Evolutionary conservation across 1,140 invertebrate species (phyloP), one percentile per base, ranked within the genome.

Genomic region (Melitaea cinxia): DNA sequence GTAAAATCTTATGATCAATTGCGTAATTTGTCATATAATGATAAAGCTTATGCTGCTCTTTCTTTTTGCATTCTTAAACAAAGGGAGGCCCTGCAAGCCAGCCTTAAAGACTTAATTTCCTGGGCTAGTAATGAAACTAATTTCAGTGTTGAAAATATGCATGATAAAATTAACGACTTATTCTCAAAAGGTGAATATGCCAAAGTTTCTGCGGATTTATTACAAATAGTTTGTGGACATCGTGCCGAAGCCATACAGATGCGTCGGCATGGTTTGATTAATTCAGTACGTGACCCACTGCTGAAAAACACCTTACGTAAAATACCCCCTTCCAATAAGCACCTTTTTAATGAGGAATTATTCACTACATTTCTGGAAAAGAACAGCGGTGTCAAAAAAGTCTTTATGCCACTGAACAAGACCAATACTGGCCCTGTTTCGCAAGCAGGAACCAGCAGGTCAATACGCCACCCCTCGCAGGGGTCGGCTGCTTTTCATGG

Each of bases 51-150:
- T 35, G 66, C 53, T 2, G 69, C 66, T 0, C 4, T 75, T 4
- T 62, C 73, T 0, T 69, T 65, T 30, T 72, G 73, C 17, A n/a
- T 65, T 17, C 21, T 72, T 2, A 75, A 75, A 33, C 73, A 75
- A 62, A 55, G 21, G 54, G 64, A 72, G 19, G 50, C 49, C 6
- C 61, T 69, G 17, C 59, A 52, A 60, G 9, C 15, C 19, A 19
- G 14, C 19, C 4, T 73, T 9, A 15, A 14, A 14, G 19, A 54
- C n/a, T 15, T 69, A 1, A 19, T 69, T 0, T 14, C 55, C 0
- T 72, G 70, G 65, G 56, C 57, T n/a, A n/a, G n/a, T n/a, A n/a
- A n/a, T n/a, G n/a, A n/a, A n/a, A 14, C 28, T 28, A 30, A 23
- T 15, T 30, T 26, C 33, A 28, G 28, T 49, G 15, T 56, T n/a